Conservation (phyloP, 2,888 invertebrate species). For the Melipona bicolor region DNA sequence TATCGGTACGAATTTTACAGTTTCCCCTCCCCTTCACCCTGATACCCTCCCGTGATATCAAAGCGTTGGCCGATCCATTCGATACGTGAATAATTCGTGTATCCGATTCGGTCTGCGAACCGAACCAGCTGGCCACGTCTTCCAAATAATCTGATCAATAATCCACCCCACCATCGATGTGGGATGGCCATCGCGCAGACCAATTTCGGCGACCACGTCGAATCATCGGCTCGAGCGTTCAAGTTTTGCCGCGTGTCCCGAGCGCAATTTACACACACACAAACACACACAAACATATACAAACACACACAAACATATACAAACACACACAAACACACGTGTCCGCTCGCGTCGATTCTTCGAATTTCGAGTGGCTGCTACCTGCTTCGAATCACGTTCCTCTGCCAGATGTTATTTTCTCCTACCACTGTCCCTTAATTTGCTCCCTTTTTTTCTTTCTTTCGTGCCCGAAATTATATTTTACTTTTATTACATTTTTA, state of each 20-base stretch:
- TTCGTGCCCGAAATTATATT: not conserved
- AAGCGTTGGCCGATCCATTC: constrained; percentile 12
- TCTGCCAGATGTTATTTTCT: not conserved
- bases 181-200: constrained; percentile 27
- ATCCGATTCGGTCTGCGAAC: constrained; percentile 58
- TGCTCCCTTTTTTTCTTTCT: accelerated
- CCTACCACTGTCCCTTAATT: no score
- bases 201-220: constrained; percentile 38
- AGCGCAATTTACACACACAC: constrained; percentile 8
- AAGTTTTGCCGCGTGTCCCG: constrained; percentile 7
- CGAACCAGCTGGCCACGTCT: constrained; percentile 58
- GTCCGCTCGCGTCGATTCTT: not conserved
- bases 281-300: not conserved
- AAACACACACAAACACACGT: no score
- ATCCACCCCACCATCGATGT: constrained; percentile 26
- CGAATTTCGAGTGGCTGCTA: not conserved
- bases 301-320: no score
- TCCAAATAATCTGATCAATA: constrained; percentile 64
- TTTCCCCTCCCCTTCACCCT: not conserved
- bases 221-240: constrained; percentile 19
- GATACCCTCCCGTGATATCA: not conserved
- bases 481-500: no score
- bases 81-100: constrained; percentile 61
- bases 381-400: not conserved
- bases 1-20: not conserved